A percentile compares a stretch with the other conserved stretches of the same genome.
Evolutionary conservation across 2,888 invertebrate species (phyloP).

Genomic region (Phortica okadai): DNA sequence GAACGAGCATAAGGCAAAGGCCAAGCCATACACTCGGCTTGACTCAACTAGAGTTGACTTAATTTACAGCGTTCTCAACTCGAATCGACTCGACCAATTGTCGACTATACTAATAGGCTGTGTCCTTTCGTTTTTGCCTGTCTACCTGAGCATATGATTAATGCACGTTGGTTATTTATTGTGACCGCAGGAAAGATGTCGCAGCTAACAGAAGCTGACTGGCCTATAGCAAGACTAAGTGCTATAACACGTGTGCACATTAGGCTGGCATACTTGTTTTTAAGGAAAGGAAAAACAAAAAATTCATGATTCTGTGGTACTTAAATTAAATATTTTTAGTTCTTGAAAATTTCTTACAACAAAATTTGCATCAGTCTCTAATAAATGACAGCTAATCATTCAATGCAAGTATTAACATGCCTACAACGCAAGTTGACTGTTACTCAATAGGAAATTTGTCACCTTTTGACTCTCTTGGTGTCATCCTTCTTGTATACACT

Average conservation of each 20-base stretch:
- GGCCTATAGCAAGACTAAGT: conserved; percentile 31
- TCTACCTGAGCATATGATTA: conserved; percentile 63
- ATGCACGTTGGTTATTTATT: conserved; percentile 71
- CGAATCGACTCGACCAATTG: not conserved
- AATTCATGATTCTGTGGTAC: not conserved
- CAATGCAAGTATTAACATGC: conserved; percentile 24
- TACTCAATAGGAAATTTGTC: conserved; percentile 28
- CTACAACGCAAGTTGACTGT: conserved; percentile 37
- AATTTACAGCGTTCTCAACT: not conserved
- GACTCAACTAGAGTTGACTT: not conserved
- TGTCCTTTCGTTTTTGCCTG: conserved; percentile 19
- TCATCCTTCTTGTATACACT: conserved; percentile 12
- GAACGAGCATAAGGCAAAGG: conserved; percentile 40
- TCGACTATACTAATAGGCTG: not conserved
- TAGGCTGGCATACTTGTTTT: conserved; percentile 47
- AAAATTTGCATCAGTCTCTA: conserved; percentile 6
- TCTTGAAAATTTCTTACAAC: conserved; percentile 20
- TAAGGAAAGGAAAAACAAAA: not conserved
- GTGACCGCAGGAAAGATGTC: conserved; percentile 70
- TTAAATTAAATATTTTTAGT: conserved; percentile 39
- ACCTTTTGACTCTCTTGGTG: conserved; percentile 22
- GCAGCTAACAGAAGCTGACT: conserved; percentile 17
- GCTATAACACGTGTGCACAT: conserved; percentile 61
- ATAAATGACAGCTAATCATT: conserved; percentile 20
- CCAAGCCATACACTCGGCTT: conserved; percentile 25